A percentile compares a stretch with the other conserved stretches of the same genome.
phyloP scores from a whole-genome alignment of 2,797 vertebrate genomes.

The Meriones psammophilus region DNA sequence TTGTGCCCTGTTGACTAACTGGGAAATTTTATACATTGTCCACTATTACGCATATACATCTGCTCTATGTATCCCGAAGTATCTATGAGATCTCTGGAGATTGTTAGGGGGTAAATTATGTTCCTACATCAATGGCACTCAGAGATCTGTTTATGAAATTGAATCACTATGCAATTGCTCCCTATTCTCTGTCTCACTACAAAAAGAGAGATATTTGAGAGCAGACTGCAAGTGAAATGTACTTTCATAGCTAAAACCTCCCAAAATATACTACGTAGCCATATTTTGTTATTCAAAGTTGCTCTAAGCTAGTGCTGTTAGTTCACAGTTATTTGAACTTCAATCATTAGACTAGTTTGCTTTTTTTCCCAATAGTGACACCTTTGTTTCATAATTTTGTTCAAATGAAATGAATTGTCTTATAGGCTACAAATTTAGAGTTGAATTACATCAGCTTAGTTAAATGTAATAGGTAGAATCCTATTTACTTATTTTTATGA shows the following conservation, averaged over 20 bases:
- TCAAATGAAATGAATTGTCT: conserved; percentile 7
- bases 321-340: conserved; percentile 30
- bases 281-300: conserved; percentile 20
- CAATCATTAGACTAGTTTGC: conserved; percentile 21
- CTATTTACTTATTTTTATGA: background rate
- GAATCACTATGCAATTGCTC: background rate
- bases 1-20: background rate
- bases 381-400: conserved; percentile 29
- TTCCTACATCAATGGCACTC: background rate
- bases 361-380: background rate
- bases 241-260: conserved; percentile 23
- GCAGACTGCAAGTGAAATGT: background rate
- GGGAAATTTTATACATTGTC: background rate
- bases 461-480: background rate
- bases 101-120: background rate
- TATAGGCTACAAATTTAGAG: background rate
- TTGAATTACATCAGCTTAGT: conserved; percentile 16
- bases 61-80: background rate
- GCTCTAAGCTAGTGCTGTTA: background rate
- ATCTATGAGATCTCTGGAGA: background rate
- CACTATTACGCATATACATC: background rate
- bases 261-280: background rate
- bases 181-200: background rate
- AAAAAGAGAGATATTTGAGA: background rate
- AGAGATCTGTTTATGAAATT: background rate